A percentile compares a stretch with the other conserved stretches of the same genome.
phyloP scores from a whole-genome alignment of 2,797 vertebrate genomes.

The Melanotaenia pygmaea region DNA sequence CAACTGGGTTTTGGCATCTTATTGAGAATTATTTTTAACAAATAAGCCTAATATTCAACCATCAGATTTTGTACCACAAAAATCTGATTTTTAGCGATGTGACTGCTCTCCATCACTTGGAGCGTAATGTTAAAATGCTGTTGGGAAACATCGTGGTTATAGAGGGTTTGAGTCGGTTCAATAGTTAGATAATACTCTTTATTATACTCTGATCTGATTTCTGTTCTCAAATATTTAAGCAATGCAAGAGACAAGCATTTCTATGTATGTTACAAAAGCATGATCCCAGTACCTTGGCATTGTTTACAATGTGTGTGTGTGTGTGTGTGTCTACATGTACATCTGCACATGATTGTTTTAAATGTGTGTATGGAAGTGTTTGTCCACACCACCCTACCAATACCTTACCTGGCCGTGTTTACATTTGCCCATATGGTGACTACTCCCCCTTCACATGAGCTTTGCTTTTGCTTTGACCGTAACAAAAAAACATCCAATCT shows the following conservation, averaged over 20 bases:
- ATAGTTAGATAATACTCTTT: slow-evolving; percentile 50
- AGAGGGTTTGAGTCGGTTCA: slow-evolving; percentile 35
- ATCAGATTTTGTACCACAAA: slow-evolving; percentile 39
- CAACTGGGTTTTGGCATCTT: slow-evolving; percentile 52
- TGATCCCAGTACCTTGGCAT: slow-evolving; percentile 62
- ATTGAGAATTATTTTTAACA: slow-evolving; percentile 19
- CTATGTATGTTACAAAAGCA: slow-evolving; percentile 68
- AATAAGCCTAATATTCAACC: neutral
- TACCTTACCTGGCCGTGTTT: slow-evolving; percentile 46
- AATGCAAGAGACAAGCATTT: slow-evolving; percentile 57
- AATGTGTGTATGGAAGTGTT: slow-evolving; percentile 29
- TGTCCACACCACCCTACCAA: slow-evolving; percentile 38
- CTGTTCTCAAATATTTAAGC: slow-evolving; percentile 63
- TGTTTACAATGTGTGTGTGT: slow-evolving; percentile 61
- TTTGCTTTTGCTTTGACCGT: neutral
- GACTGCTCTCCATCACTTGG: slow-evolving; percentile 8
- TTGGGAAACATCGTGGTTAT: slow-evolving; percentile 53
- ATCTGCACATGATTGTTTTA: slow-evolving; percentile 35
- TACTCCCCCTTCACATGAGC: neutral
- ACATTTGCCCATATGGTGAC: slow-evolving; percentile 17
- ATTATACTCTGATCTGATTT: slow-evolving; percentile 49
- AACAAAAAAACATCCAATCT: neutral
- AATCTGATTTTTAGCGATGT: slow-evolving; percentile 25
- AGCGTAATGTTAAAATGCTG: slow-evolving; percentile 45
- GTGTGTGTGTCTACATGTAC: slow-evolving; percentile 8